phyloP scores from a whole-genome alignment of 2,797 vertebrate genomes.

The Gallinago stenura region DNA sequence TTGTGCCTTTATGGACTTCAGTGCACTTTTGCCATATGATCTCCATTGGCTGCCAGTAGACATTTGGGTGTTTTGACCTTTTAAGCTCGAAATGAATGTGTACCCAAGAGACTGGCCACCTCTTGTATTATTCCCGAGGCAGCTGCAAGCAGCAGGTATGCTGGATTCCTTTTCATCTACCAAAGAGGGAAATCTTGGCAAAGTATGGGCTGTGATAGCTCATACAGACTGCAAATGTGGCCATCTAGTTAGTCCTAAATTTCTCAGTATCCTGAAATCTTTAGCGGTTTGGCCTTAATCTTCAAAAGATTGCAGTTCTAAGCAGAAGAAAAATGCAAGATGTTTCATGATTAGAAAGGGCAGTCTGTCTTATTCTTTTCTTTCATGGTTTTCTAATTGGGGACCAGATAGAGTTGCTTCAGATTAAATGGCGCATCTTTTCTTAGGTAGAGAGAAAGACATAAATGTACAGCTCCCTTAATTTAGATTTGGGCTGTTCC shows the following conservation, averaged over 20 bases:
- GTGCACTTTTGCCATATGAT: conserved; percentile 8
- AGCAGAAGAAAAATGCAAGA: background rate
- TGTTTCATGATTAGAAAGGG: background rate
- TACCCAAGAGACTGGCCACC: background rate
- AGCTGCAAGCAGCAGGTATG: background rate
- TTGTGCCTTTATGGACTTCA: conserved; percentile 6
- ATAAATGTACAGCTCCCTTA: background rate
- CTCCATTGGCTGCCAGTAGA: background rate
- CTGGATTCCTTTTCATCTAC: conserved; percentile 24
- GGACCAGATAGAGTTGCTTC: background rate
- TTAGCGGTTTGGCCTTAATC: conserved; percentile 14
- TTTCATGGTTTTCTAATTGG: conserved; percentile 23
- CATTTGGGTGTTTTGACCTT: conserved; percentile 12
- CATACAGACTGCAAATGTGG: background rate
- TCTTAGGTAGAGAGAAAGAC: background rate
- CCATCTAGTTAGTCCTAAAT: background rate
- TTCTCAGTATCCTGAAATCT: conserved; percentile 9
- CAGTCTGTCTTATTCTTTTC: background rate
- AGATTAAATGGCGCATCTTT: background rate
- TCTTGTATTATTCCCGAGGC: background rate
- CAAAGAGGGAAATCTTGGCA: conserved; percentile 6
- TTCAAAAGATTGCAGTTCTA: conserved; percentile 11
- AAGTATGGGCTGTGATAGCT: background rate
- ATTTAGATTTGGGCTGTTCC: background rate
- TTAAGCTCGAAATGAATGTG: background rate